Percentiles rank a stretch among this genome's conserved stretches.
These are phyloP conservation scores for Sisyra terminalis DNA, from an alignment of 2,888 invertebrate genomes.

Conservation along the genomic window DNA sequence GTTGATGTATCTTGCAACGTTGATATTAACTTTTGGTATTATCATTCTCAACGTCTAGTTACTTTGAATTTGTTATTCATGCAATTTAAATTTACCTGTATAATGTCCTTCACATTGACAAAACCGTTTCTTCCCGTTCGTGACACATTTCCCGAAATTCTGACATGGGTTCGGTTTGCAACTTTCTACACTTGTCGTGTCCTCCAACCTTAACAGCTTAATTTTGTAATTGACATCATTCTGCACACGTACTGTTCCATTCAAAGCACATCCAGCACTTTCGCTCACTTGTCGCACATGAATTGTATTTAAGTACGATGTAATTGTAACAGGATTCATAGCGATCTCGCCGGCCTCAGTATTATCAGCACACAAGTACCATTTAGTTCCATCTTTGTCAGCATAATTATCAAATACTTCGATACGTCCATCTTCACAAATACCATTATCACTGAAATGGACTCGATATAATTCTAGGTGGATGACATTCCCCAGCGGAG, in stretches of 20 bases:
- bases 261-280: conserved; percentile 33
- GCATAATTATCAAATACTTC: conserved; percentile 47
- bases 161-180: conserved; percentile 60
- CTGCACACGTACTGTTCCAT: conserved; percentile 43
- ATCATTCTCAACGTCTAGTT: too few relatives aligned
- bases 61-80: background rate
- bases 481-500: conserved; percentile 34
- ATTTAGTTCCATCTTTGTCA: conserved; percentile 50
- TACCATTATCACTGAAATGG: conserved; percentile 25
- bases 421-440: conserved; percentile 20
- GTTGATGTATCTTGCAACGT: too few relatives aligned
- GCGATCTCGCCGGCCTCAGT: conserved; percentile 19
- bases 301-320: conserved; percentile 50
- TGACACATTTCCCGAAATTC: conserved; percentile 49
- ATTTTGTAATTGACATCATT: conserved; percentile 45
- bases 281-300: conserved; percentile 35
- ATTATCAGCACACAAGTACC: conserved; percentile 41
- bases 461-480: conserved; percentile 32
- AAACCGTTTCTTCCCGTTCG: conserved; percentile 36
- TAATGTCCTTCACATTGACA: conserved; percentile 58
- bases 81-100: conserved; percentile 36
- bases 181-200: conserved; percentile 38
- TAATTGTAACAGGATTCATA: conserved; percentile 35
- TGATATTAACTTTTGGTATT: too few relatives aligned
- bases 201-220: conserved; percentile 42